These are phyloP conservation scores for Cephalopterus ornatus DNA, from an alignment of 2,113 vertebrate species.

Conservation along the genomic window DNA sequence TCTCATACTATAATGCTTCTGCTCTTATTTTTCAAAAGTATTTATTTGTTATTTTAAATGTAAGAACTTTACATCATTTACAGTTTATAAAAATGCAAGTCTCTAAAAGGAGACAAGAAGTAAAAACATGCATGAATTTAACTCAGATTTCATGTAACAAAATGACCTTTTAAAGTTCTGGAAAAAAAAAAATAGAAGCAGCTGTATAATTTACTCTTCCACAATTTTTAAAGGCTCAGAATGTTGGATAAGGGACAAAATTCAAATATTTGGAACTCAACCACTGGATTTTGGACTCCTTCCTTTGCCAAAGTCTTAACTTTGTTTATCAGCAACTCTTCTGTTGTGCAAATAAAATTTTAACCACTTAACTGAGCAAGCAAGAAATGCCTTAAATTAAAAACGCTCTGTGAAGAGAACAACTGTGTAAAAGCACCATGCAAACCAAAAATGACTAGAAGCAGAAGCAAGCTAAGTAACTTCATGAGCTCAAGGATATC, in stretches of 20 bases:
- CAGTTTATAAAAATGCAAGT: not conserved
- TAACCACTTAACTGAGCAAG: not conserved
- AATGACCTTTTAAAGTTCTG: not conserved
- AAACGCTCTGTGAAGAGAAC: not conserved
- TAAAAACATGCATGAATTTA: not conserved
- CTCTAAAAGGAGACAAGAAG: not conserved
- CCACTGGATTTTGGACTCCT: conserved; percentile 6
- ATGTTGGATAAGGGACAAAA: conserved; percentile 10
- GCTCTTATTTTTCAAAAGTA: not conserved
- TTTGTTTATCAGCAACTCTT: conserved; percentile 39
- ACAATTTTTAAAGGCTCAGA: not conserved
- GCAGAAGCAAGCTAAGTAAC: not conserved
- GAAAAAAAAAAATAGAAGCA: not conserved
- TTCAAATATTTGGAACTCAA: conserved; percentile 25
- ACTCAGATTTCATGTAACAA: not conserved
- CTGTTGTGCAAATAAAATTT: conserved; percentile 16
- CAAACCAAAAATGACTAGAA: not conserved
- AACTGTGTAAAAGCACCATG: not conserved
- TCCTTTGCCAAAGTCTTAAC: conserved; percentile 20
- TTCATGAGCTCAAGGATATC: not conserved
- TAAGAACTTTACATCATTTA: not conserved
- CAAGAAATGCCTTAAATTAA: not conserved
- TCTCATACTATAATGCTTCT: not conserved
- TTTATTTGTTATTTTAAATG: not conserved
- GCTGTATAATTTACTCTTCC: not conserved